Base-by-base conservation (phyloP, 2,113 vertebrate species). In the Chloebia gouldiae region DNA sequence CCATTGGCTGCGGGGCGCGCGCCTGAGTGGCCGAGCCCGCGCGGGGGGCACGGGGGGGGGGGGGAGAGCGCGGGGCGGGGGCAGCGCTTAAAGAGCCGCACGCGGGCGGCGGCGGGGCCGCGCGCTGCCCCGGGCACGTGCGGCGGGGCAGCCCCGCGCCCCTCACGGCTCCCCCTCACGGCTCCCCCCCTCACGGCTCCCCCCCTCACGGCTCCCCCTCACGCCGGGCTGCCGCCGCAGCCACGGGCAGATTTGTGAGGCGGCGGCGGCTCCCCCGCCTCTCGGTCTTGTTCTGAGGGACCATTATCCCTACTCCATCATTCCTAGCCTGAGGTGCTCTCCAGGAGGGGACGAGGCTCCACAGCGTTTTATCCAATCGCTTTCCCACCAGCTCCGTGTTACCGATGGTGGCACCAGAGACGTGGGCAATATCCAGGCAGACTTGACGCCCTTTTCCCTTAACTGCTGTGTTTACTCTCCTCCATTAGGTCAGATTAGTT, bases 1-100 rank as follows among this genome's bases (percentile, higher is more conserved):
- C 94, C 76, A 97, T 98, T 98, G 97, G 98, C 85, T 93, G 81
- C 37, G 56, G 33, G 42, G 73, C 23, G 81, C 47, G 66, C 66
- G 66, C 47, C 47, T 50, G n/a, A 69, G 66, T 69, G 66, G 66
- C 66, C 47, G 47, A 49, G 66, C n/a, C 45, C 24, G 65, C 33
- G 24, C 33, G 17, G 45, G 33, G 66, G 9, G 40, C 9, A 9
- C 53, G 53, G 31, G 54, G 31, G 13, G 24, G 39, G 53, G 31
- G 54, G 31, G 24, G 24, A n/a, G n/a, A n/a, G 49, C 27, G 53
- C 13, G 33, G 33, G 40, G 40, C 40, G 40, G 40, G 40, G 13
- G 40, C 40, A 40, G 40, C 40, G 40, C 40, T 40, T 40, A 40
- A 40, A 40, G 40, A 40, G 40, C 40, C 40, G 40, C 40, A 13